A percentile compares a stretch with the other conserved stretches of the same genome.
Conservation (phyloP, 2,888 invertebrate genomes). For the Sericinus montela region DNA sequence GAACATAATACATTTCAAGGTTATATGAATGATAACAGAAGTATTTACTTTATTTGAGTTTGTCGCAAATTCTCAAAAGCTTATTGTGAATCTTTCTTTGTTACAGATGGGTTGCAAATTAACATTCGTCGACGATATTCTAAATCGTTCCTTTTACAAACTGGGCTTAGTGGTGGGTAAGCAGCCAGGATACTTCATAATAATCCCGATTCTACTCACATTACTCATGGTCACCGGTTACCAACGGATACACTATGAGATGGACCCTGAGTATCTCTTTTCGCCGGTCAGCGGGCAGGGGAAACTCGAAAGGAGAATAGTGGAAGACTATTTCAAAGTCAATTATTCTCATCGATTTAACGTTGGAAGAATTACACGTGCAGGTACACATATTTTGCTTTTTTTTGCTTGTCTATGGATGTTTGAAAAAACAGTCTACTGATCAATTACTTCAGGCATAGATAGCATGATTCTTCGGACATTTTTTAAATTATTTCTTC, state of each 20-base stretch:
- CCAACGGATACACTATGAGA: conserved; percentile 91
- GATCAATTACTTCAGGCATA: too few relatives aligned
- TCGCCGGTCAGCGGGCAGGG: conserved; percentile 93
- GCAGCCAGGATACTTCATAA: conserved; percentile 92
- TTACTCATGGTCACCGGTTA: conserved; percentile 92
- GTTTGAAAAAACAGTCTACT: too few relatives aligned
- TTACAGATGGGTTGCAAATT: conserved; percentile 86
- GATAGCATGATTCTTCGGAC: too few relatives aligned
- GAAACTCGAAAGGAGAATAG: conserved; percentile 88
- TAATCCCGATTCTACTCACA: conserved; percentile 90
- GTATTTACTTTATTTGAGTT: too few relatives aligned
- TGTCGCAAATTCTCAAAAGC: too few relatives aligned
- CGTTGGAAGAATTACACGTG: conserved; percentile 91
- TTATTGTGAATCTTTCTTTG: conserved; percentile 24
- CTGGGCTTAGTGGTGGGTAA: conserved; percentile 88
- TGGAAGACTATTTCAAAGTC: conserved; percentile 91
- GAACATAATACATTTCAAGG: too few relatives aligned
- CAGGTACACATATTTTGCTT: conserved; percentile 78
- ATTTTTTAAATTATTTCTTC: too few relatives aligned
- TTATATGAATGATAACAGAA: too few relatives aligned
- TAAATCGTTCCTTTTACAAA: conserved; percentile 90
- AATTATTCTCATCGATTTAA: conserved; percentile 93
- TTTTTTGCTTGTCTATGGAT: too few relatives aligned
- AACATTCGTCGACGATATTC: conserved; percentile 87
- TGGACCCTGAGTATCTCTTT: conserved; percentile 96